Percentiles rank a stretch among this genome's conserved stretches.
phyloP scores from a whole-genome alignment of 1,140 invertebrate genomes.

The Babylonia areolata region DNA sequence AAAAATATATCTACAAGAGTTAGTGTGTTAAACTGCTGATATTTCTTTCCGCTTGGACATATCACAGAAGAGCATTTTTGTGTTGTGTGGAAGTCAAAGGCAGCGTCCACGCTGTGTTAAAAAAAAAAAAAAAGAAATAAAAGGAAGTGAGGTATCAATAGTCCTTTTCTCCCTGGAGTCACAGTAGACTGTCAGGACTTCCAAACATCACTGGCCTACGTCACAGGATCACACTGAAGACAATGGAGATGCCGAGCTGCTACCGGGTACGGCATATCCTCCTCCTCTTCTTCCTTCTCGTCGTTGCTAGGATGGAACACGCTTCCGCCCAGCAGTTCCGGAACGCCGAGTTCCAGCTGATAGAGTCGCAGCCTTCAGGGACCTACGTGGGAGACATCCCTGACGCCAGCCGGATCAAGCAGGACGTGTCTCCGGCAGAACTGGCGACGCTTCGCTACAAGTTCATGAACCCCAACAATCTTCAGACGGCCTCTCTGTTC shows the following conservation, averaged over 20 bases:
- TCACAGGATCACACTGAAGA: not conserved
- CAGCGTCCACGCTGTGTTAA: too few species aligned
- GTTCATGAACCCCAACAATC: constrained; percentile 47
- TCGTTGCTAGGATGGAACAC: not conserved
- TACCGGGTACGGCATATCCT: too few species aligned
- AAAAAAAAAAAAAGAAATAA: not conserved
- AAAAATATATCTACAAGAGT: too few species aligned
- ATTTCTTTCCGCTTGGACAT: too few species aligned
- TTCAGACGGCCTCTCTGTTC: constrained; percentile 52
- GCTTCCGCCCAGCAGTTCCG: constrained; percentile 22
- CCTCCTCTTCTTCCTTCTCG: not conserved
- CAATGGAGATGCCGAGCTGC: not conserved
- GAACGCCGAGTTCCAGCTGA: constrained; percentile 44
- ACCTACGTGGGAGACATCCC: constrained; percentile 51
- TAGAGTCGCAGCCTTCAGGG: constrained; percentile 42
- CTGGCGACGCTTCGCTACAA: constrained; percentile 42
- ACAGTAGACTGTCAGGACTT: not conserved
- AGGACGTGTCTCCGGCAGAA: constrained; percentile 36
- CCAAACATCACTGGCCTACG: not conserved
- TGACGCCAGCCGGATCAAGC: constrained; percentile 29
- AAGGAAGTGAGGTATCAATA: not conserved
- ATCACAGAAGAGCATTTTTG: not conserved
- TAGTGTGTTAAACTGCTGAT: too few species aligned
- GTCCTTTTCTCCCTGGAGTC: too few species aligned
- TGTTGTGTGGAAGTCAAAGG: not conserved